A percentile compares a stretch with the other conserved stretches of the same genome.
Evolutionary conservation across 1,140 invertebrate genomes (phyloP).

Genomic region (Macrobrachium nipponense): DNA sequence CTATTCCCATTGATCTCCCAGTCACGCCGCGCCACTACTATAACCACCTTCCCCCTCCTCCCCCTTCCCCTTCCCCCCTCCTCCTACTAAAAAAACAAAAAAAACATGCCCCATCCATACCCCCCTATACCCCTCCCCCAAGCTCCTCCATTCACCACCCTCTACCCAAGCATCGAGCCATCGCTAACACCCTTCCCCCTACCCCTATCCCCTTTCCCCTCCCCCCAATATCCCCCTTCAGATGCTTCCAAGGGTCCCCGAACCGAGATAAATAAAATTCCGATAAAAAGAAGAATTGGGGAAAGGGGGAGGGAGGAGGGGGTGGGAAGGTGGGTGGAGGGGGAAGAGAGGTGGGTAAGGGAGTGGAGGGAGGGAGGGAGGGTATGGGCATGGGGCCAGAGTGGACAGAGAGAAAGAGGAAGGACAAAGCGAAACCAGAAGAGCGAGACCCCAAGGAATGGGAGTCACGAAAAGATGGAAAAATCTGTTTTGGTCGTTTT

Average conservation of each 20-base stretch:
- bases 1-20: slow-evolving; percentile 18
- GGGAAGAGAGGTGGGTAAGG: too few species aligned
- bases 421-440: not conserved
- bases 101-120: too few species aligned
- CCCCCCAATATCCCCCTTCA: not conserved
- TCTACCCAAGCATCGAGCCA: not conserved
- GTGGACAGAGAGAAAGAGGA: not conserved
- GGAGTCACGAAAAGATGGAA: not conserved
- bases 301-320: not conserved
- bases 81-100: too few species aligned
- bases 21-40: not conserved
- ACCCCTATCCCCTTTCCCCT: not conserved
- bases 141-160: not conserved
- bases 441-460: not conserved
- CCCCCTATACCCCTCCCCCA: too few species aligned
- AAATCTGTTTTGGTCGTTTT: too few species aligned
- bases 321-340: not conserved
- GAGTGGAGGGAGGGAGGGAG: slow-evolving; percentile 2
- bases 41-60: not conserved
- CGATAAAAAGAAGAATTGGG: not conserved
- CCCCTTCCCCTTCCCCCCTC: not conserved
- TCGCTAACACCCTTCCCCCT: not conserved
- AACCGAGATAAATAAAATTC: too few species aligned
- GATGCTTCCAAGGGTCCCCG: too few species aligned
- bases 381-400: not conserved